A percentile compares a stretch with the other conserved stretches of the same genome.
Evolutionary conservation across 2,113 vertebrate species (phyloP).

Genomic region (Macrotus californicus): DNA sequence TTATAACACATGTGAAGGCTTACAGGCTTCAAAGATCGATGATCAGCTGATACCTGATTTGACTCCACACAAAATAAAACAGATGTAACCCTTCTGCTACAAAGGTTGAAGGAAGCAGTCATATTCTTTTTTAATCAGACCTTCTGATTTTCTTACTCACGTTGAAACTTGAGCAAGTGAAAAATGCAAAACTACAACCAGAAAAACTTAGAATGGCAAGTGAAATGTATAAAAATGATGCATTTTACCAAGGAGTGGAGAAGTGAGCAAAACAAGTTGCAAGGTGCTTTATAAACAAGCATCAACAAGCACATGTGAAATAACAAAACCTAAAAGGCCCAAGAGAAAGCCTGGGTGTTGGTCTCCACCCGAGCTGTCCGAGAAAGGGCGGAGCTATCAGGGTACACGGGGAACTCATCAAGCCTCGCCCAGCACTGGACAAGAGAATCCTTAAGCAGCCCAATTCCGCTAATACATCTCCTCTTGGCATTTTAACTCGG

Average conservation of each 20-base stretch:
- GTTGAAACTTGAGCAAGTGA: background rate
- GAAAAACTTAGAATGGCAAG: background rate
- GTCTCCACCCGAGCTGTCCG: background rate
- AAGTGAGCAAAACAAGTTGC: background rate
- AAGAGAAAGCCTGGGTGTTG: background rate
- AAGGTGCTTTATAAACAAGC: background rate
- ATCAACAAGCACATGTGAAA: background rate
- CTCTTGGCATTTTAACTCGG: background rate
- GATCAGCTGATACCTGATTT: too few relatives aligned
- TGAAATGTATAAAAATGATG: background rate
- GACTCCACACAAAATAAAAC: background rate
- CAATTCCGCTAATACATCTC: too few relatives aligned
- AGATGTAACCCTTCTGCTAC: accelerated
- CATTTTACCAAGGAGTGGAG: background rate
- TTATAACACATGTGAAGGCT: background rate
- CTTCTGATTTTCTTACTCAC: background rate
- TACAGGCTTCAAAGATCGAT: accelerated
- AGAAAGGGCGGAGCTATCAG: background rate
- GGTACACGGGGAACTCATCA: background rate
- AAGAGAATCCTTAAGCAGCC: background rate
- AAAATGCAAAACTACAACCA: background rate
- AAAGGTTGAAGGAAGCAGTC: background rate
- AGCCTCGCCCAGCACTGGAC: background rate
- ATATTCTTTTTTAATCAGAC: background rate
- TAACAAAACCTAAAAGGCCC: background rate